These are phyloP conservation scores for Siniperca knerii DNA, from an alignment of 2,113 vertebrate genomes.

Conservation along the genomic window DNA sequence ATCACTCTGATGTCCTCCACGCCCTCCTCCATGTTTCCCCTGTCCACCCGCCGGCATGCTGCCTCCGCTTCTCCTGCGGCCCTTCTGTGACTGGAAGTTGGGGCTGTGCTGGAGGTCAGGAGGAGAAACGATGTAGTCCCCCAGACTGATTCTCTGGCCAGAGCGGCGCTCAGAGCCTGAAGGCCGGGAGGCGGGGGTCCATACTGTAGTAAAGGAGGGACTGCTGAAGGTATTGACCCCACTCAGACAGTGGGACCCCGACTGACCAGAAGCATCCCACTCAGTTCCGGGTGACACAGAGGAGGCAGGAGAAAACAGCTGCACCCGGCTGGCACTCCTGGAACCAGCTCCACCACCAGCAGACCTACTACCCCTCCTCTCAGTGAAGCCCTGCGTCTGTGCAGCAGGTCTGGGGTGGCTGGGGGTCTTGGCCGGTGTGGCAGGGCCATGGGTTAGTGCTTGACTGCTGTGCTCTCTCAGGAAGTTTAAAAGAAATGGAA, in stretches of 20 bases:
- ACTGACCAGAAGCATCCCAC: conserved; percentile 44
- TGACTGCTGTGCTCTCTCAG: conserved; percentile 94
- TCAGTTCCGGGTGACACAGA: conserved; percentile 73
- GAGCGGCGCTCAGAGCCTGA: conserved; percentile 82
- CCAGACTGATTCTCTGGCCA: conserved; percentile 84
- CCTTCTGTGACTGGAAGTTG: conserved; percentile 74
- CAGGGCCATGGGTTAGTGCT: conserved; percentile 91
- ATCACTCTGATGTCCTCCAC: conserved; percentile 77
- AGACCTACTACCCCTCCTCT: conserved; percentile 71
- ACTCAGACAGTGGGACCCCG: conserved; percentile 62
- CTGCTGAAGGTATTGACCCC: conserved; percentile 82
- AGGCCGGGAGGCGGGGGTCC: conserved; percentile 81
- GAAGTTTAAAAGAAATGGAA: conserved; percentile 95
- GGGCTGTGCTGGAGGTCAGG: conserved; percentile 81
- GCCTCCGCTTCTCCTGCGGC: conserved; percentile 82
- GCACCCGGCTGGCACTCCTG: conserved; percentile 84
- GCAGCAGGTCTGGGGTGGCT: conserved; percentile 80
- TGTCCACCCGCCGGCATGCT: conserved; percentile 24
- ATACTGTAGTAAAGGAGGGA: conserved; percentile 80
- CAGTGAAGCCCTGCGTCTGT: conserved; percentile 70
- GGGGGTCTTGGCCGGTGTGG: conserved; percentile 93
- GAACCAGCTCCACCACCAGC: conserved; percentile 63
- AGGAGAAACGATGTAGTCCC: conserved; percentile 85
- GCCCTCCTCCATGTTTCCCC: conserved; percentile 78
- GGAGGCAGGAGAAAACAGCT: conserved; percentile 88